Percentiles rank a stretch among this genome's conserved stretches.
Evolutionary conservation across 2,113 vertebrate genomes (phyloP).

Genomic region (Anser brachyrhynchus): DNA sequence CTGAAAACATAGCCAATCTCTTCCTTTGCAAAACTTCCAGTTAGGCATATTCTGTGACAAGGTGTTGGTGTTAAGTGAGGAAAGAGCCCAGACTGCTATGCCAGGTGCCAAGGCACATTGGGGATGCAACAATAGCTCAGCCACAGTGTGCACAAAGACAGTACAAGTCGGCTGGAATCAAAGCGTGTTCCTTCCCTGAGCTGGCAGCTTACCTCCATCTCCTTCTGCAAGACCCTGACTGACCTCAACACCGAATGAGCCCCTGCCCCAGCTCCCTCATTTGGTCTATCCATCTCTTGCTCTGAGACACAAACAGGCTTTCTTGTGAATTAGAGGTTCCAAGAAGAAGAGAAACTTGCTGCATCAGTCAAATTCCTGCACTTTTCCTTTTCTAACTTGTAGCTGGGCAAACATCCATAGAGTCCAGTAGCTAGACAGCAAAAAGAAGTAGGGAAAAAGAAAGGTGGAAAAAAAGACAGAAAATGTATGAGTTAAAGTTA

Average conservation of each 20-base stretch:
- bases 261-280: not conserved
- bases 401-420: conserved; percentile 16
- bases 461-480: not conserved
- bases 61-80: not conserved
- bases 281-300: not conserved
- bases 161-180: not conserved
- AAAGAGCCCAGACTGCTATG: not conserved
- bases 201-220: not conserved
- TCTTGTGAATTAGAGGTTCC: not conserved
- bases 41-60: not conserved
- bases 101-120: not conserved
- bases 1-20: not conserved
- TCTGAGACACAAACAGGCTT: not conserved
- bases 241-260: not conserved
- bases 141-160: not conserved
- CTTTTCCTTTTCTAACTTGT: not conserved
- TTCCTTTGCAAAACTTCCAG: not conserved
- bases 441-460: not conserved
- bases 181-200: not conserved
- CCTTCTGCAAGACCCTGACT: conserved; percentile 16
- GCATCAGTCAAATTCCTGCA: conserved; percentile 37
- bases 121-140: not conserved
- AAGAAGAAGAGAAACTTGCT: conserved; percentile 46
- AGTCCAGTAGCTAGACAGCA: not conserved
- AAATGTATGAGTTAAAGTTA: not conserved